A percentile compares a stretch with the other conserved stretches of the same genome.
Conservation (phyloP, 1,140 invertebrate genomes). For the Philaenus spumarius region DNA sequence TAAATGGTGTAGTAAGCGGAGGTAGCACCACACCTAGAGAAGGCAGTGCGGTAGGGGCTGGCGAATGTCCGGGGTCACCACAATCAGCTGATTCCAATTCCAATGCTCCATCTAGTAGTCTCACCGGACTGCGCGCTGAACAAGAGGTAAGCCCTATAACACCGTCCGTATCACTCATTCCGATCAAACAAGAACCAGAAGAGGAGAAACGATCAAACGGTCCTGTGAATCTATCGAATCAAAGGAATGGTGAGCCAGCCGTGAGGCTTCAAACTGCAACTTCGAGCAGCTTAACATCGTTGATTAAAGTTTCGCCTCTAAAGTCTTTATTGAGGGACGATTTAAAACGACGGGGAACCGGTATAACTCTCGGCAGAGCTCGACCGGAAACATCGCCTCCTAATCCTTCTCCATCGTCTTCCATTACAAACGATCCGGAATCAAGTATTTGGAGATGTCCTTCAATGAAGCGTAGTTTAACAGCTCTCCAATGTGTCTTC, state of each 20-base stretch:
- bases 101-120: slow-evolving; percentile 61
- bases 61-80: slow-evolving; percentile 56
- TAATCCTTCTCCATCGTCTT: no score
- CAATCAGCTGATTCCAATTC: slow-evolving; percentile 68
- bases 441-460: slow-evolving; percentile 4
- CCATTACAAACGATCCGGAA: not conserved
- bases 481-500: slow-evolving; percentile 64
- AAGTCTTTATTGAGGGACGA: slow-evolving; percentile 76
- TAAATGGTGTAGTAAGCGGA: slow-evolving; percentile 43
- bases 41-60: slow-evolving; percentile 34
- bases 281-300: slow-evolving; percentile 46
- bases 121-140: slow-evolving; percentile 37
- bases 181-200: slow-evolving; percentile 67
- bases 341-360: slow-evolving; percentile 48
- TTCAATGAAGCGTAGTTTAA: not conserved
- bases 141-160: slow-evolving; percentile 52
- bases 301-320: slow-evolving; percentile 59
- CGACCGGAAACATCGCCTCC: not conserved
- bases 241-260: slow-evolving; percentile 15
- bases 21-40: slow-evolving; percentile 25
- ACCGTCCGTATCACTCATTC: slow-evolving; percentile 77
- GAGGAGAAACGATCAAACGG: slow-evolving; percentile 36
- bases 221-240: slow-evolving; percentile 34
- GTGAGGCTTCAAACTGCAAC: slow-evolving; percentile 39
- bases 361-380: slow-evolving; percentile 2